phyloP scores from a whole-genome alignment of 2,888 invertebrate species.

The Cataglyphis altisquamis region DNA sequence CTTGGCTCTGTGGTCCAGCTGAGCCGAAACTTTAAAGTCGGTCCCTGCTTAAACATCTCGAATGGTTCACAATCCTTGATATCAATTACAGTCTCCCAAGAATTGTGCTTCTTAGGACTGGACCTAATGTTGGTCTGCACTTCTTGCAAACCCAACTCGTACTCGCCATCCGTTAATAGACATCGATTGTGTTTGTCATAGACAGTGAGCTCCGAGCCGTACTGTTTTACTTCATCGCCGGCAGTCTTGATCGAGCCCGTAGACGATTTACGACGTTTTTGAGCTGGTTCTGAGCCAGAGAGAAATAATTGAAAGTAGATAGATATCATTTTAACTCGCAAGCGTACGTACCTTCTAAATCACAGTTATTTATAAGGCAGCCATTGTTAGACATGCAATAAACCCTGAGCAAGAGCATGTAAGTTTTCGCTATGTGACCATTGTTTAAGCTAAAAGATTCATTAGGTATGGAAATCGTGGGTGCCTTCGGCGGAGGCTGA shows the following conservation, averaged over 20 bases:
- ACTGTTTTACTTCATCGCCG: conserved; percentile 88
- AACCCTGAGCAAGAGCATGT: conserved; percentile 92
- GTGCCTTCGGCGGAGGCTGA: conserved; percentile 90
- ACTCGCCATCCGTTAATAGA: conserved; percentile 95
- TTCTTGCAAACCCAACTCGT: conserved; percentile 95
- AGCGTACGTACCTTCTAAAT: conserved; percentile 82
- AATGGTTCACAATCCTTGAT: conserved; percentile 89
- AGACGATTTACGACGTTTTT: conserved; percentile 90
- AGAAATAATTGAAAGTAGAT: background rate
- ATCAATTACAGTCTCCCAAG: conserved; percentile 90
- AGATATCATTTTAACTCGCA: background rate
- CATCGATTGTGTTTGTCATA: conserved; percentile 97
- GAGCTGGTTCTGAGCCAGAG: conserved; percentile 88
- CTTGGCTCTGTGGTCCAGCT: conserved; percentile 93
- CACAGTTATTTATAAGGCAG: conserved; percentile 86
- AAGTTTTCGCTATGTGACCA: conserved; percentile 93
- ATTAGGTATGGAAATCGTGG: conserved; percentile 94
- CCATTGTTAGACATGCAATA: conserved; percentile 86
- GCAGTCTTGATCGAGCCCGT: conserved; percentile 83
- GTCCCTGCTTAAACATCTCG: conserved; percentile 92
- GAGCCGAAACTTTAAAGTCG: conserved; percentile 94
- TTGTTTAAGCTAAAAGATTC: conserved; percentile 93
- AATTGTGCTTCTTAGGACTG: conserved; percentile 91
- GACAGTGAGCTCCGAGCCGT: conserved; percentile 94
- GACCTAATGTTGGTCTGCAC: conserved; percentile 86